A percentile compares a stretch with the other conserved stretches of the same genome.
These are phyloP conservation scores for Luperina nickerlii DNA, from an alignment of 2,888 invertebrate species.

Conservation along the genomic window DNA sequence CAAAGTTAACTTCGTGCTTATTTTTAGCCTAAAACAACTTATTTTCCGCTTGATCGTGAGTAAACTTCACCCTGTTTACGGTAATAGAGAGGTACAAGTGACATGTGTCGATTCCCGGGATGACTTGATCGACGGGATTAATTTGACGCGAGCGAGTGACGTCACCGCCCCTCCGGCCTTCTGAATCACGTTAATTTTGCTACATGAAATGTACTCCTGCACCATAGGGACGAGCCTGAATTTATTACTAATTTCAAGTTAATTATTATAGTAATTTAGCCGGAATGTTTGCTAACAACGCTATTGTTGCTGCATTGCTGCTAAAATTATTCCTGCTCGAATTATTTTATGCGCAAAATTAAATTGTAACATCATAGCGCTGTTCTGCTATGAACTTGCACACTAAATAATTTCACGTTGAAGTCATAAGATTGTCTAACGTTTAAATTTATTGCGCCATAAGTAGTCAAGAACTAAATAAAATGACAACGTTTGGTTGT, in stretches of 20 bases:
- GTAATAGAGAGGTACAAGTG: slow-evolving; percentile 47
- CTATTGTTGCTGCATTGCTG: slow-evolving; percentile 39
- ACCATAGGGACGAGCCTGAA: slow-evolving; percentile 48
- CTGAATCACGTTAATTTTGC: slow-evolving; percentile 68
- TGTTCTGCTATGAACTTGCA: slow-evolving; percentile 8
- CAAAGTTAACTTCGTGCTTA: slow-evolving; percentile 45
- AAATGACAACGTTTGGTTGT: slow-evolving; percentile 68
- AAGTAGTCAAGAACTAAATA: slow-evolving; percentile 51
- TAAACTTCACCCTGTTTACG: slow-evolving; percentile 29
- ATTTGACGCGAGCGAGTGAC: slow-evolving; percentile 63
- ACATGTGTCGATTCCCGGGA: slow-evolving; percentile 50
- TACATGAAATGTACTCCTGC: slow-evolving; percentile 61
- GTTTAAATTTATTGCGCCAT: slow-evolving; percentile 28
- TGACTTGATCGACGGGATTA: slow-evolving; percentile 69
- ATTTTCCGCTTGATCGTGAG: slow-evolving; percentile 45
- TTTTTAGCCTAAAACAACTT: slow-evolving; percentile 31
- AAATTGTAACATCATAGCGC: slow-evolving; percentile 27
- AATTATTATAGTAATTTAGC: slow-evolving; percentile 58
- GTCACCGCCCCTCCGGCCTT: slow-evolving; percentile 38
- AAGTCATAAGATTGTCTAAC: slow-evolving; percentile 32
- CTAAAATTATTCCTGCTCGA: slow-evolving; percentile 40
- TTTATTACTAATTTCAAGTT: slow-evolving; percentile 65
- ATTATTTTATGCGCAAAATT: slow-evolving; percentile 26
- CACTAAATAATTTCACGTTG: slow-evolving; percentile 25
- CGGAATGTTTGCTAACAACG: slow-evolving; percentile 49